A percentile compares a stretch with the other conserved stretches of the same genome.
These are phyloP conservation scores for Hydrotaea diabolus DNA, from an alignment of 2,888 invertebrate genomes.

Conservation along the genomic window DNA sequence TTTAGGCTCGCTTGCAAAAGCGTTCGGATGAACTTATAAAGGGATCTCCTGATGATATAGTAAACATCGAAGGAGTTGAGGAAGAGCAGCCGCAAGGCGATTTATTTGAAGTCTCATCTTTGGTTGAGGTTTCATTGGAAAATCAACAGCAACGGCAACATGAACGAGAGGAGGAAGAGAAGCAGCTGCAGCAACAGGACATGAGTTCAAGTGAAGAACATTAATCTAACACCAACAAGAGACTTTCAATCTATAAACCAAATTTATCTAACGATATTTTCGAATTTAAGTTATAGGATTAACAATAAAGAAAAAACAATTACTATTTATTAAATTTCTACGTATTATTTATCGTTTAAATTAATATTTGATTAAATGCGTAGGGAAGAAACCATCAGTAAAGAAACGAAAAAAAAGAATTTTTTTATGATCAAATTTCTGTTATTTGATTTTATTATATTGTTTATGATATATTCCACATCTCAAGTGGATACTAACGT, in stretches of 20 bases:
- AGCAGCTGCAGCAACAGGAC: neutral
- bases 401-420: no score
- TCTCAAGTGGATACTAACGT: no score
- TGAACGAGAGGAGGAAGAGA: neutral
- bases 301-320: constrained; percentile 50
- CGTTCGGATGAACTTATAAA: constrained; percentile 76
- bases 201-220: constrained; percentile 31
- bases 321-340: constrained; percentile 56
- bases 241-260: constrained; percentile 48
- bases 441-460: no score
- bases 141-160: constrained; percentile 62
- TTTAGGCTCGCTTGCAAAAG: constrained; percentile 75
- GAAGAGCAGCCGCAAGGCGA: constrained; percentile 69
- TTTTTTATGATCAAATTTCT: no score
- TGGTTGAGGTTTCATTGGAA: constrained; percentile 76
- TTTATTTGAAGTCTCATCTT: constrained; percentile 75
- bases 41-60: constrained; percentile 70
- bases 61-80: constrained; percentile 56
- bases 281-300: constrained; percentile 54
- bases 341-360: no score
- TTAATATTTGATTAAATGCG: neutral
- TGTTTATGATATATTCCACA: no score
- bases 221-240: constrained; percentile 6
- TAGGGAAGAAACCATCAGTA: neutral
- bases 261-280: constrained; percentile 59